phyloP scores from a whole-genome alignment of 2,888 invertebrate genomes.

The Phortica okadai region DNA sequence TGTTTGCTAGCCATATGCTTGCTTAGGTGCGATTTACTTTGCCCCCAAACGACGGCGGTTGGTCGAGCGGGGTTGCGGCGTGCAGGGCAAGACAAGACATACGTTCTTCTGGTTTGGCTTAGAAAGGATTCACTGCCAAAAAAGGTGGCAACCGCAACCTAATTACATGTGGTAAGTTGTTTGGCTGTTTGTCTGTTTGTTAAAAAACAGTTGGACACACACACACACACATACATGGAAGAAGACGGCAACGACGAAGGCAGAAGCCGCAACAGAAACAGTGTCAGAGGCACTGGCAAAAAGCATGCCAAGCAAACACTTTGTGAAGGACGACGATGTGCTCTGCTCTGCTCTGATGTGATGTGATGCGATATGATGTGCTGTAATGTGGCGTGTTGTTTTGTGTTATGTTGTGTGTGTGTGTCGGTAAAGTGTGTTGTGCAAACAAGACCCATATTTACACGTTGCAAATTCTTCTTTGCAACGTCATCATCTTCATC shows the following conservation, averaged over 20 bases:
- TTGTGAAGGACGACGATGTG: constrained; percentile 23
- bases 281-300: neutral
- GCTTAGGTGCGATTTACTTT: constrained; percentile 5
- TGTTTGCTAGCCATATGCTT: constrained; percentile 29
- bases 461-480: constrained; percentile 25
- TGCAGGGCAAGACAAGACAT: neutral
- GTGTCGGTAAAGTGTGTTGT: constrained; percentile 48
- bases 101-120: constrained; percentile 1
- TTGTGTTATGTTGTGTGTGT: constrained; percentile 1
- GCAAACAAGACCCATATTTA: constrained; percentile 45
- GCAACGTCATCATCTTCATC: constrained; percentile 24
- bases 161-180: constrained; percentile 67
- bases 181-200: constrained; percentile 31
- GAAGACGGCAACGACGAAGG: neutral
- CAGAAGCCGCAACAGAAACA: no score
- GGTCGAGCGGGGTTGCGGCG: neutral
- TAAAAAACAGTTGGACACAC: neutral
- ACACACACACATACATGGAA: constrained; percentile 14
- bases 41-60: neutral
- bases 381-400: neutral
- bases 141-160: constrained; percentile 68
- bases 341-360: neutral
- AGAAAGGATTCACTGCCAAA: constrained; percentile 67
- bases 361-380: neutral
- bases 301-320: constrained; percentile 31